Conservation (phyloP, 2,888 invertebrate species). For the Sphaeridia pumilis region DNA sequence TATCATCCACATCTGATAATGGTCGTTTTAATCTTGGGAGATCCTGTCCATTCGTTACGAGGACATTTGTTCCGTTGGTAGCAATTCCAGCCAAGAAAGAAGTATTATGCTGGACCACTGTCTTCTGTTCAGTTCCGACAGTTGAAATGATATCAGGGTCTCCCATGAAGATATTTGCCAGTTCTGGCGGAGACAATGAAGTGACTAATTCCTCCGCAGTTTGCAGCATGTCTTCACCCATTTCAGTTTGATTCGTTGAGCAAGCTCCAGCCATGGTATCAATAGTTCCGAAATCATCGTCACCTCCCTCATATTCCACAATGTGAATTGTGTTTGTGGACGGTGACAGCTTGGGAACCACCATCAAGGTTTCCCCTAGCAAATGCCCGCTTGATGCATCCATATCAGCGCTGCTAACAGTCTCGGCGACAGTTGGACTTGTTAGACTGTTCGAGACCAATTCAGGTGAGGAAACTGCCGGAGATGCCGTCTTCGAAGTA, state of each 20-base stretch:
- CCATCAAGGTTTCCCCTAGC: neutral
- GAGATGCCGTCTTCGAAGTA: conserved; percentile 3
- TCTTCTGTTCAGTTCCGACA: conserved; percentile 4
- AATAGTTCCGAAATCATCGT: neutral
- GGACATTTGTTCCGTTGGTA: neutral
- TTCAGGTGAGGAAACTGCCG: neutral
- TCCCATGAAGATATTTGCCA: conserved; percentile 1
- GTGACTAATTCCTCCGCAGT: conserved; percentile 4
- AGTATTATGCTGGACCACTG: too few species aligned
- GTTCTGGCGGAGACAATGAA: conserved; percentile 18
- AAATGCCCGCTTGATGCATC: too few species aligned
- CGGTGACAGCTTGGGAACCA: too few species aligned
- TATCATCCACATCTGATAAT: conserved; percentile 33
- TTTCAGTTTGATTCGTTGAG: conserved; percentile 2
- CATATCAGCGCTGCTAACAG: neutral
- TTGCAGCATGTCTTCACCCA: conserved; percentile 16
- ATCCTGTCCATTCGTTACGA: conserved; percentile 5
- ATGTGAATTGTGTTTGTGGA: too few species aligned
- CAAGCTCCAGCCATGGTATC: neutral
- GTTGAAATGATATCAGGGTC: neutral
- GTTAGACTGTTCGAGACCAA: neutral
- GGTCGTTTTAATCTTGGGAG: conserved; percentile 34
- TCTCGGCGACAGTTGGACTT: neutral
- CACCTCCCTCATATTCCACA: neutral
- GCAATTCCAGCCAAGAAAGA: neutral